These are phyloP conservation scores for Erythrocercus mccallii DNA, from an alignment of 2,113 vertebrate species.

Conservation along the genomic window DNA sequence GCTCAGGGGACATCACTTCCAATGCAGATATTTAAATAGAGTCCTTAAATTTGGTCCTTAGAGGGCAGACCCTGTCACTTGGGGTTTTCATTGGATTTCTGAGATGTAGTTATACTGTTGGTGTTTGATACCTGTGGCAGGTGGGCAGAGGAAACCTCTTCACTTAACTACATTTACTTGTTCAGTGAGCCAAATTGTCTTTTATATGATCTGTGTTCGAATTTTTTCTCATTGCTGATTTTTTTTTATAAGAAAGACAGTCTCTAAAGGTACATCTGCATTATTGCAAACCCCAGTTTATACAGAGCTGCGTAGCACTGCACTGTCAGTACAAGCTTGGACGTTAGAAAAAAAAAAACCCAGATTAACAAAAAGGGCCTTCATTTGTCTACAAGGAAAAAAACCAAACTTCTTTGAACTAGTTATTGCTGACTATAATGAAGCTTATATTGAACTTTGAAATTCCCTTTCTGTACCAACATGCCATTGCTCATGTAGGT, in stretches of 20 bases:
- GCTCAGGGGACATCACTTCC: neutral
- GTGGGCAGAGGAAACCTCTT: neutral
- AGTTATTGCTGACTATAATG: neutral
- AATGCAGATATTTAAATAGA: neutral
- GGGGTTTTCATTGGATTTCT: neutral
- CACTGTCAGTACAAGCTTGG: accelerated
- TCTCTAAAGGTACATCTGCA: neutral
- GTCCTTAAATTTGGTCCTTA: neutral
- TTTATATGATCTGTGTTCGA: neutral
- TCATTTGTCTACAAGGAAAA: neutral
- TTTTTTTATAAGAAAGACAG: neutral
- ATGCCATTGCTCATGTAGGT: neutral
- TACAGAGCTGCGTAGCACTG: accelerated
- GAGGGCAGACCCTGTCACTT: neutral
- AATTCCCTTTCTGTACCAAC: neutral
- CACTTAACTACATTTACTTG: neutral
- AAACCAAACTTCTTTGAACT: neutral
- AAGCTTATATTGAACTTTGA: neutral
- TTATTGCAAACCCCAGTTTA: neutral
- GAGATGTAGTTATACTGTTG: neutral
- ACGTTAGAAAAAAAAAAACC: neutral
- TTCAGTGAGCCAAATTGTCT: neutral
- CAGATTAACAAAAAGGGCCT: neutral
- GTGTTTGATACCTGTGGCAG: neutral
- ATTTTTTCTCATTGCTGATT: neutral